Evolutionary conservation across 2,797 vertebrate species (phyloP).

Genomic region (Kryptolebias ocellatus): DNA sequence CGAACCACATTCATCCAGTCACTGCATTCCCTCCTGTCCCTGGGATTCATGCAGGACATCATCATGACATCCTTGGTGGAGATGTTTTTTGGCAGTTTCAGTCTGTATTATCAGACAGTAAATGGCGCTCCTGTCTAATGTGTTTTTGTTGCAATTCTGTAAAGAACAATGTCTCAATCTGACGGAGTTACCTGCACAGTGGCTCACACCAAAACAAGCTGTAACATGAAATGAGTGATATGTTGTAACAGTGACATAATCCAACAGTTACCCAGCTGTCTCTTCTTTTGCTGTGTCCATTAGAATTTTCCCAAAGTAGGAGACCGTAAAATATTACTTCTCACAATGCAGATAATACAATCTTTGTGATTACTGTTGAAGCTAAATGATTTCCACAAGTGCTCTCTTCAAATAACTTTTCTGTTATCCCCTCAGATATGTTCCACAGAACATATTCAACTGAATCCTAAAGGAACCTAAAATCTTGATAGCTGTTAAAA

Average conservation of each 20-base stretch:
- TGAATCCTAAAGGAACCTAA: too few relatives aligned
- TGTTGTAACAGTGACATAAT: slow-evolving; percentile 34
- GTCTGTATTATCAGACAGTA: slow-evolving; percentile 62
- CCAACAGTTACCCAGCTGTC: slow-evolving; percentile 13
- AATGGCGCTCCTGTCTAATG: slow-evolving; percentile 43
- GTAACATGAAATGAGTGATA: slow-evolving; percentile 51
- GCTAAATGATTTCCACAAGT: background rate
- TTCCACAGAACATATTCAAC: too few relatives aligned
- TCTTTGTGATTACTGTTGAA: background rate
- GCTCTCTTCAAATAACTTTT: too few relatives aligned
- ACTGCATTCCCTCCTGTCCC: slow-evolving; percentile 27
- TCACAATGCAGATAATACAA: slow-evolving; percentile 8
- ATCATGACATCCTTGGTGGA: slow-evolving; percentile 35
- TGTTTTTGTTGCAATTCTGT: slow-evolving; percentile 40
- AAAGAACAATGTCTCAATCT: slow-evolving; percentile 60
- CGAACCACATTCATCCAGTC: slow-evolving; percentile 27
- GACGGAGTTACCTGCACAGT: slow-evolving; percentile 49
- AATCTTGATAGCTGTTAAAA: too few relatives aligned
- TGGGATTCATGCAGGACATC: slow-evolving; percentile 56
- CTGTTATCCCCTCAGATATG: too few relatives aligned
- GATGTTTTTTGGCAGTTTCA: slow-evolving; percentile 67
- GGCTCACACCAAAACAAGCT: slow-evolving; percentile 39
- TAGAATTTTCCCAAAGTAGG: background rate
- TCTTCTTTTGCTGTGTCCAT: slow-evolving; percentile 4
- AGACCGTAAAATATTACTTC: slow-evolving; percentile 2